Conservation (phyloP, 2,888 invertebrate genomes). For the Morpho deidamia region DNA sequence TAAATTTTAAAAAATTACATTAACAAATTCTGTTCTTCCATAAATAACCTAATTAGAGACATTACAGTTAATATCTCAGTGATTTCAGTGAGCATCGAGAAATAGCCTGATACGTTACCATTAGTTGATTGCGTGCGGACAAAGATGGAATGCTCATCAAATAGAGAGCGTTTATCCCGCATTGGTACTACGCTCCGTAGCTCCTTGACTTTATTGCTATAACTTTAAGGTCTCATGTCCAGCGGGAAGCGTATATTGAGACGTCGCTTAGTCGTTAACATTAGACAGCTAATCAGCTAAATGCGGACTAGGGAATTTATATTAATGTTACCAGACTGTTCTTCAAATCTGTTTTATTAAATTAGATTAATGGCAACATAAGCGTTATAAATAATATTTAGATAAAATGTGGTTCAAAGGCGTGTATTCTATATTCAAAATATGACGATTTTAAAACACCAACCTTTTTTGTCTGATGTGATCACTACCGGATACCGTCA, state of each 20-base stretch:
- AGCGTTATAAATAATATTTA: too few relatives aligned
- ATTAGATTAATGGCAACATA: neutral
- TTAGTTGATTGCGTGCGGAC: slow-evolving; percentile 21
- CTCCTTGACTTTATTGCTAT: neutral
- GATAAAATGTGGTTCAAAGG: too few relatives aligned
- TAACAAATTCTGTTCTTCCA: neutral
- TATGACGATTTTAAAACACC: too few relatives aligned
- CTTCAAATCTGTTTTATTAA: too few relatives aligned
- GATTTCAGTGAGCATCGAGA: neutral
- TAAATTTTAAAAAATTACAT: neutral
- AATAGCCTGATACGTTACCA: slow-evolving; percentile 6
- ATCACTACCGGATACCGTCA: too few relatives aligned
- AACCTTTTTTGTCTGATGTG: too few relatives aligned
- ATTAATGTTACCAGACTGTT: neutral
- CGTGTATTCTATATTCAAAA: too few relatives aligned
- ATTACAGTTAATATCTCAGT: neutral
- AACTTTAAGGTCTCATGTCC: slow-evolving; percentile 5
- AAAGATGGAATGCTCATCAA: slow-evolving; percentile 22
- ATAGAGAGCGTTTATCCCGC: slow-evolving; percentile 13
- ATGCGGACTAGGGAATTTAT: slow-evolving; percentile 2
- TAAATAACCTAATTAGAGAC: neutral
- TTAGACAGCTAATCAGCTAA: slow-evolving; percentile 1
- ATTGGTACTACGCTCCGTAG: neutral
- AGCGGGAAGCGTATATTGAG: neutral
- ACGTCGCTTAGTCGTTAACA: neutral